Evolutionary conservation across 1,140 invertebrate genomes (phyloP).

Genomic region (Drosophila kepulauana): DNA sequence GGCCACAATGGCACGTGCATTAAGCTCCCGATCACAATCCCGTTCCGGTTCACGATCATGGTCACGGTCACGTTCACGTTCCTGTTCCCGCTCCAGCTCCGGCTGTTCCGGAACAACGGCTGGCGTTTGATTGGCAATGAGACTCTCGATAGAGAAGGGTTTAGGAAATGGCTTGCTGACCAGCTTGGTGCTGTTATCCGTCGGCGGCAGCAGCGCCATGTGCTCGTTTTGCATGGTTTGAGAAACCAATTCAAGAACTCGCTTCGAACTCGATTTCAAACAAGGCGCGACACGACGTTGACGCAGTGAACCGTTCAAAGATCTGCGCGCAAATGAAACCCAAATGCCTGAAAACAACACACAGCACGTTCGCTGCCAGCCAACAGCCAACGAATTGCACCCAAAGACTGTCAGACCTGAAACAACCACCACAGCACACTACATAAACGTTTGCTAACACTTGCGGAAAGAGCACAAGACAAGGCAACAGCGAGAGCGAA

Average conservation of each 20-base stretch:
- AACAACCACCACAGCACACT: constrained; percentile 31
- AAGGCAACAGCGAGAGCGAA: neutral
- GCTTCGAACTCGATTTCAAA: neutral
- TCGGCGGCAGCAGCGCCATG: constrained; percentile 49
- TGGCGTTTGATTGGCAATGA: constrained; percentile 77
- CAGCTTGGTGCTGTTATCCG: constrained; percentile 60
- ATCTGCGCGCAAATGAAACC: constrained; percentile 72
- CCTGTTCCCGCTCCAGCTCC: constrained; percentile 30
- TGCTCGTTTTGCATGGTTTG: constrained; percentile 59
- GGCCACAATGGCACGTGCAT: constrained; percentile 74
- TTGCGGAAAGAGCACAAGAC: too few species aligned
- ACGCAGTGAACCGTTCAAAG: constrained; percentile 84
- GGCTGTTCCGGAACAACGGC: constrained; percentile 31
- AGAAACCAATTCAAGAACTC: constrained; percentile 8
- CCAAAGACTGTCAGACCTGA: constrained; percentile 38
- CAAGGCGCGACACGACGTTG: constrained; percentile 39
- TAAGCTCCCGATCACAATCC: constrained; percentile 58
- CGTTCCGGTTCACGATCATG: constrained; percentile 40
- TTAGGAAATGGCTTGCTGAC: constrained; percentile 72
- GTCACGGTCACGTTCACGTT: constrained; percentile 1
- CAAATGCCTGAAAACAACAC: constrained; percentile 21
- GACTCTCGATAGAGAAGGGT: constrained; percentile 83
- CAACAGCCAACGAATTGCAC: constrained; percentile 27
- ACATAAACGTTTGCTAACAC: neutral
- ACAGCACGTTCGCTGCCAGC: neutral